phyloP scores from a whole-genome alignment of 2,797 vertebrate genomes.

The Somateria mollissima region DNA sequence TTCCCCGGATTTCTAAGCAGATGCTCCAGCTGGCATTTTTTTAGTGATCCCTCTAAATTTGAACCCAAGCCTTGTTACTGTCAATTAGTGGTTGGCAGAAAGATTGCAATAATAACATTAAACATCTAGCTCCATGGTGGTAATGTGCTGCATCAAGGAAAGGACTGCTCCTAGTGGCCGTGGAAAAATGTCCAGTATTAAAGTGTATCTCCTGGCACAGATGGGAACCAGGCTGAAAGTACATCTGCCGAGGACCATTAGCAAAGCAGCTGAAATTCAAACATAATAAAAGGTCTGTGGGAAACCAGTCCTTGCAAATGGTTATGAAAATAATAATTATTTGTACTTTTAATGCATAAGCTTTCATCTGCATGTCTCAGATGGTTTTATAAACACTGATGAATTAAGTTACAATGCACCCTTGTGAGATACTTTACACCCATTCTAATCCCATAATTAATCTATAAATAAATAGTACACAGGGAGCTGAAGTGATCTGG shows the following conservation, averaged over 20 bases:
- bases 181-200: not conserved
- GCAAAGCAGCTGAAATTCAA: not conserved
- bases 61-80: not conserved
- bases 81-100: not conserved
- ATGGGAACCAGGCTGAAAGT: not conserved
- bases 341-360: not conserved
- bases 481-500: not conserved
- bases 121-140: not conserved
- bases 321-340: not conserved
- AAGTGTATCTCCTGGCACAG: not conserved
- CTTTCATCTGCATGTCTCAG: not conserved
- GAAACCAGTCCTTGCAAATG: not conserved
- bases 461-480: not conserved
- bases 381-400: not conserved
- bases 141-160: not conserved
- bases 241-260: not conserved
- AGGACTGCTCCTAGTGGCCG: not conserved
- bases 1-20: not conserved
- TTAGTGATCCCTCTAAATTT: not conserved
- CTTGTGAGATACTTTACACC: not conserved
- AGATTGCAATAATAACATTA: not conserved
- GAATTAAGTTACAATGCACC: not conserved
- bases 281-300: not conserved
- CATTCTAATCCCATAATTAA: not conserved
- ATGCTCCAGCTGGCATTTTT: not conserved